Evolutionary conservation across 2,888 invertebrate genomes (phyloP).

Genomic region (Lysandra coridon): DNA sequence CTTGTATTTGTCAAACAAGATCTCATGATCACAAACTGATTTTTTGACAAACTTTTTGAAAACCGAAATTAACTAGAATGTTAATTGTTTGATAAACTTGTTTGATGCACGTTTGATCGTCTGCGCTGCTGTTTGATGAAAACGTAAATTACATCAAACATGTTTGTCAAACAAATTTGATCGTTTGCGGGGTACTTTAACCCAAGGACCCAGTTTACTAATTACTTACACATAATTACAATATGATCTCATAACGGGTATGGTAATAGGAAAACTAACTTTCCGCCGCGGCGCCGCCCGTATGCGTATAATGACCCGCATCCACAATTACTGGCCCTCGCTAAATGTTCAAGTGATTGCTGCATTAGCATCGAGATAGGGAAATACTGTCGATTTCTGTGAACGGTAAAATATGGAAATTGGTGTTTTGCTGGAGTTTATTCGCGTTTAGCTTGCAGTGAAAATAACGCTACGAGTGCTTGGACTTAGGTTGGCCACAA

Average conservation of each 20-base stretch:
- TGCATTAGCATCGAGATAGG: not conserved
- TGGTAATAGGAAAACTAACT: constrained; percentile 18
- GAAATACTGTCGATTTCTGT: constrained; percentile 10
- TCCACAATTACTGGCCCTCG: constrained; percentile 36
- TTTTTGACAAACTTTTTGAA: too few species aligned
- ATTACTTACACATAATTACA: not conserved
- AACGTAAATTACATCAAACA: too few species aligned
- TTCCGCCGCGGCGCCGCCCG: constrained; percentile 34
- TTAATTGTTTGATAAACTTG: too few species aligned
- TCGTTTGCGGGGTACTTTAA: too few species aligned
- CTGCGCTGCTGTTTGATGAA: too few species aligned
- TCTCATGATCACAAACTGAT: too few species aligned
- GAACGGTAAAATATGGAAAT: constrained; percentile 8
- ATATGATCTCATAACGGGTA: constrained; percentile 2
- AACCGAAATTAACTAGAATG: too few species aligned
- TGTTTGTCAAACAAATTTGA: too few species aligned
- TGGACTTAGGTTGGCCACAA: too few species aligned
- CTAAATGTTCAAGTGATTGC: constrained; percentile 31
- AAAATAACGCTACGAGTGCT: not conserved
- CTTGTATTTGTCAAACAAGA: too few species aligned
- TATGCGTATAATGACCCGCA: constrained; percentile 41
- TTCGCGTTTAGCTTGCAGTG: not conserved
- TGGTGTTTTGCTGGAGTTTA: not conserved
- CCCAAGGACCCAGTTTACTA: not conserved
- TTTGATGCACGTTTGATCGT: too few species aligned